Conservation (phyloP, 2,113 vertebrate genomes). For the Pedionomus torquatus region DNA sequence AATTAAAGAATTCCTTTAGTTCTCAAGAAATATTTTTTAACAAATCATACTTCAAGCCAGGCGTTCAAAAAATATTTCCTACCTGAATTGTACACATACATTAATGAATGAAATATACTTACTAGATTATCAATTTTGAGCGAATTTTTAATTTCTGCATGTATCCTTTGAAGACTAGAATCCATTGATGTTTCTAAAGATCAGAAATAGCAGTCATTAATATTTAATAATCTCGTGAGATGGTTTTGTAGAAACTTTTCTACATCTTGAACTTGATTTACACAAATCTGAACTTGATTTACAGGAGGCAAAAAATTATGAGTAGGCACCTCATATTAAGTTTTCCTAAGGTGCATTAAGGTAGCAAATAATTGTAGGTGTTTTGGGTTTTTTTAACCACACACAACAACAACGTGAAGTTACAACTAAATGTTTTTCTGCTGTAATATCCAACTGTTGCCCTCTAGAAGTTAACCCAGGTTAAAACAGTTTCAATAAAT, state of each 20-base stretch:
- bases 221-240: not conserved
- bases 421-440: not conserved
- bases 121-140: slow-evolving; percentile 93
- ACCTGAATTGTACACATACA: not conserved
- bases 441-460: not conserved
- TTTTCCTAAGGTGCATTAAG: not conserved
- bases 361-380: not conserved
- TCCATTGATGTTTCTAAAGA: slow-evolving; percentile 86
- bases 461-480: not conserved
- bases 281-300: not conserved
- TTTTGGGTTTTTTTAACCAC: not conserved
- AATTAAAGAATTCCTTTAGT: not conserved
- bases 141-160: slow-evolving; percentile 91
- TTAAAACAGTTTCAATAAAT: not conserved
- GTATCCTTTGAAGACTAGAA: slow-evolving; percentile 86
- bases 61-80: not conserved
- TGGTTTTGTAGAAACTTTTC: not conserved
- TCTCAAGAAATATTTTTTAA: not conserved
- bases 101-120: slow-evolving; percentile 62
- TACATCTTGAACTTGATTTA: not conserved
- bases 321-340: not conserved
- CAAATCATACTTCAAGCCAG: not conserved
- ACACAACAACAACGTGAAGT: not conserved
- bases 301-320: not conserved
- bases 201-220: slow-evolving; percentile 45